Conservation (phyloP, 2,113 vertebrate genomes). For the Stictonetta naevosa region DNA sequence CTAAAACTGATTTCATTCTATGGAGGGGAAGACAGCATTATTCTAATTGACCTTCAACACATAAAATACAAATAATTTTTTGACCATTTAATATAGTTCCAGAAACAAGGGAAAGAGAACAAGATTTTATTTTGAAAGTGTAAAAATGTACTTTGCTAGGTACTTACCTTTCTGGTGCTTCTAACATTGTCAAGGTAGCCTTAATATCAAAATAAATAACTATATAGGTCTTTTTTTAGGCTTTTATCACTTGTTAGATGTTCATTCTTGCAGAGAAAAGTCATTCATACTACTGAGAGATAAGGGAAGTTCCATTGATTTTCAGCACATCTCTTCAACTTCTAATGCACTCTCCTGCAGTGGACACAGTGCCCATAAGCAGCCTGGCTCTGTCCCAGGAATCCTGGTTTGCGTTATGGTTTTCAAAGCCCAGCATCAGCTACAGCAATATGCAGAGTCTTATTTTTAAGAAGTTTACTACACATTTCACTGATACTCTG, state of each 20-base stretch:
- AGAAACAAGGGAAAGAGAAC: neutral
- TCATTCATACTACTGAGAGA: neutral
- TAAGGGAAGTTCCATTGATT: neutral
- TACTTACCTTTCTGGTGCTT: neutral
- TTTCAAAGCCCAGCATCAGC: neutral
- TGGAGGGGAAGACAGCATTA: neutral
- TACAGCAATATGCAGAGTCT: neutral
- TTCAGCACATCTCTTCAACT: neutral
- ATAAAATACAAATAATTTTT: neutral
- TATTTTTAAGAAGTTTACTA: neutral
- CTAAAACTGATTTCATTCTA: neutral
- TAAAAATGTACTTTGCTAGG: neutral
- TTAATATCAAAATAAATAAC: neutral
- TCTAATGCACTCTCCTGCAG: neutral
- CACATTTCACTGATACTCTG: neutral
- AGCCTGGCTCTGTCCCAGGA: neutral
- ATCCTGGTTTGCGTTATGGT: neutral
- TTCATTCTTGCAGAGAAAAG: neutral
- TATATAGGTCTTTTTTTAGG: neutral
- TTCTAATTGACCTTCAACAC: constrained; percentile 22
- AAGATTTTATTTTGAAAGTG: neutral
- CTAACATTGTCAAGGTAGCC: neutral
- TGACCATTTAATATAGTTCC: neutral
- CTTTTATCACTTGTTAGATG: neutral
- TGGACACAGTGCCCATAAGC: neutral